Percentiles rank a stretch among this genome's conserved stretches.
Evolutionary conservation across 2,888 invertebrate genomes (phyloP).

Genomic region (Argynnis bischoffii): DNA sequence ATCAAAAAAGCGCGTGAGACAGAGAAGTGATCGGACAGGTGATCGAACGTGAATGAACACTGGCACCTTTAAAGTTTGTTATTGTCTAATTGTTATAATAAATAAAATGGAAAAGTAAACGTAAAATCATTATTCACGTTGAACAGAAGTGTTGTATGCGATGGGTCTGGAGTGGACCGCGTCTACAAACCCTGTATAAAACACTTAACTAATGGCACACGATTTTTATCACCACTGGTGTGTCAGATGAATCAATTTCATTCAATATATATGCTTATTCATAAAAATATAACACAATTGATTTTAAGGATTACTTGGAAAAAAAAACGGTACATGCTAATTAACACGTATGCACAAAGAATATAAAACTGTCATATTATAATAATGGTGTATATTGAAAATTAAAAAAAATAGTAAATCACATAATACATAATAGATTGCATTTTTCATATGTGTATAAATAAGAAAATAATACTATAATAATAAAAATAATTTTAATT

Average conservation of each 20-base stretch:
- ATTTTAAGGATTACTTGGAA: background rate
- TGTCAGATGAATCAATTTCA: constrained; percentile 29
- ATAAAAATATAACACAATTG: constrained; percentile 5
- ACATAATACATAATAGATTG: constrained; percentile 10
- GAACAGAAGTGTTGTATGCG: constrained; percentile 31
- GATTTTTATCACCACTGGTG: constrained; percentile 42
- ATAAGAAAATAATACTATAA: constrained; percentile 61
- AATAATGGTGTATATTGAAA: no score
- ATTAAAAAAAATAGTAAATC: background rate
- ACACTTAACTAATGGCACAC: constrained; percentile 57
- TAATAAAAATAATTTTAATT: constrained; percentile 49
- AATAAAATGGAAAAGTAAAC: constrained; percentile 24
- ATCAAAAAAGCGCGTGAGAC: constrained; percentile 52
- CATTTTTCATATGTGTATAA: constrained; percentile 1
- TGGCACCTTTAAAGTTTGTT: constrained; percentile 63
- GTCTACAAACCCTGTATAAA: constrained; percentile 48
- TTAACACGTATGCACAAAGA: background rate
- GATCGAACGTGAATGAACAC: constrained; percentile 57
- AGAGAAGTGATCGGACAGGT: constrained; percentile 48
- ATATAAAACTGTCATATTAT: background rate
- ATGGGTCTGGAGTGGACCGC: constrained; percentile 31
- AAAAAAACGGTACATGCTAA: background rate
- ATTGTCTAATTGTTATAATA: constrained; percentile 50
- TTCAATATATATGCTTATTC: constrained; percentile 13
- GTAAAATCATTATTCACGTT: constrained; percentile 22